These are phyloP conservation scores for Fragum fragum DNA, from an alignment of 2,888 invertebrate genomes.

Conservation along the genomic window DNA sequence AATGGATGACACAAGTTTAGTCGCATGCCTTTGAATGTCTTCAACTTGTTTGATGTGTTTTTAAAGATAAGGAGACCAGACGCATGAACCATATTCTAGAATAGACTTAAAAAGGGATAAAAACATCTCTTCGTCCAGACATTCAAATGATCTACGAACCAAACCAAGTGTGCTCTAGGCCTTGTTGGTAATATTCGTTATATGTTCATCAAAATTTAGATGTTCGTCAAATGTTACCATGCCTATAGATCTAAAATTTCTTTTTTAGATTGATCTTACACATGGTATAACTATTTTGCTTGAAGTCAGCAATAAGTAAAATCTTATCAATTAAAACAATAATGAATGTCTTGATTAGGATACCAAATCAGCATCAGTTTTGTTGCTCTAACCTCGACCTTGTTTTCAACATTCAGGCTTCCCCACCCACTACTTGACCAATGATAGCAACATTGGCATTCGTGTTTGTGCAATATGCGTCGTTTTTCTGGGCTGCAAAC, in stretches of 20 bases:
- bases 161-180: not conserved
- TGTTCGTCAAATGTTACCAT: too few relatives aligned
- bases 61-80: not conserved
- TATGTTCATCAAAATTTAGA: too few relatives aligned
- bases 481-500: not conserved
- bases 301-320: too few relatives aligned
- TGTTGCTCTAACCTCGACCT: slow-evolving; percentile 2
- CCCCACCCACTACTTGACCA: slow-evolving; percentile 12
- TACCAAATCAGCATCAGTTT: not conserved
- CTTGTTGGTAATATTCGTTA: not conserved
- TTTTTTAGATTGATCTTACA: too few relatives aligned
- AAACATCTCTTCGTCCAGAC: not conserved
- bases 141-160: not conserved
- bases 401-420: slow-evolving; percentile 23
- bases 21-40: not conserved
- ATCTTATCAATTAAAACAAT: too few relatives aligned
- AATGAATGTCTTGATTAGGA: not conserved
- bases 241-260: too few relatives aligned
- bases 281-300: too few relatives aligned
- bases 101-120: not conserved
- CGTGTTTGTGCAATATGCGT: slow-evolving; percentile 12
- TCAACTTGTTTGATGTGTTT: not conserved
- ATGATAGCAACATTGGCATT: not conserved
- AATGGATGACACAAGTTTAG: not conserved
- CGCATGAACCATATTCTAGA: not conserved